phyloP scores from a whole-genome alignment of 1,140 invertebrate genomes.

The Drosophila biarmipes region DNA sequence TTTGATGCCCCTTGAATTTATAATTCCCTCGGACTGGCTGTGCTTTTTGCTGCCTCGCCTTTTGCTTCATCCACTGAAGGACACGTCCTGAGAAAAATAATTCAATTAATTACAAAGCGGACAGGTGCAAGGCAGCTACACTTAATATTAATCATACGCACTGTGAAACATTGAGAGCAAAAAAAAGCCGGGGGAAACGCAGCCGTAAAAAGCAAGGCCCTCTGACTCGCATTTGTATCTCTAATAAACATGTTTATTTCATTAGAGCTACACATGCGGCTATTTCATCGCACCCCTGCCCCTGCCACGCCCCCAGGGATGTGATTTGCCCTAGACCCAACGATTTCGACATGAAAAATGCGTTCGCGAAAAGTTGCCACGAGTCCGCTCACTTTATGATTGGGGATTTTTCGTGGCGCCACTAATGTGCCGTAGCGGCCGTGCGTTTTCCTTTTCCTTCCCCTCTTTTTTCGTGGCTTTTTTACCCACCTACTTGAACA shows the following conservation, averaged over 20 bases:
- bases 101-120: conserved; percentile 80
- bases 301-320: conserved; percentile 54
- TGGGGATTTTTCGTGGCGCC: conserved; percentile 67
- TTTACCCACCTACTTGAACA: neutral
- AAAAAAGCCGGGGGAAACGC: conserved; percentile 7
- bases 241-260: conserved; percentile 83
- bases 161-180: conserved; percentile 13
- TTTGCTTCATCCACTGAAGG: conserved; percentile 5
- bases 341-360: conserved; percentile 79
- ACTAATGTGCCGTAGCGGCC: conserved; percentile 74
- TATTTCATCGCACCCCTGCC: conserved; percentile 38
- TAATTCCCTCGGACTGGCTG: conserved; percentile 47
- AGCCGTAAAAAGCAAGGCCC: conserved; percentile 18
- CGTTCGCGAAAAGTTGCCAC: conserved; percentile 75
- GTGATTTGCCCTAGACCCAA: conserved; percentile 70
- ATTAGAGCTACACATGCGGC: conserved; percentile 75
- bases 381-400: conserved; percentile 66
- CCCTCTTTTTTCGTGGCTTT: conserved; percentile 1
- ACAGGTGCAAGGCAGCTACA: conserved; percentile 70
- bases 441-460: conserved; percentile 6
- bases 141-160: conserved; percentile 79
- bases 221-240: conserved; percentile 69
- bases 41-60: conserved; percentile 6
- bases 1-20: conserved; percentile 79
- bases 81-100: conserved; percentile 77